Evolutionary conservation across 2,888 invertebrate species (phyloP).

Genomic region (Lypha dubia): DNA sequence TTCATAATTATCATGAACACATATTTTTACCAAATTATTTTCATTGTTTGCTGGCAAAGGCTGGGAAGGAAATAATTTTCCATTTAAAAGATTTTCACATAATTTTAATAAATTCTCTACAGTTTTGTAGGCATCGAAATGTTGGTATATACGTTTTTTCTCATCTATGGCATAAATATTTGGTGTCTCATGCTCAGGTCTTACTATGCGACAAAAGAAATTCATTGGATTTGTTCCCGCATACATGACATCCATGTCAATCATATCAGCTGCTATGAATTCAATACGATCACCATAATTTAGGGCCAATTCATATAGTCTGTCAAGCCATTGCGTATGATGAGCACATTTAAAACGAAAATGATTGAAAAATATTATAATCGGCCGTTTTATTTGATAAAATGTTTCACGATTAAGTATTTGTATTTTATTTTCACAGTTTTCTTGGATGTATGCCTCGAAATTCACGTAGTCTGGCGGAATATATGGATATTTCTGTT

Average conservation of each 20-base stretch:
- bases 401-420: constrained; percentile 46
- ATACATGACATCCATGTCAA: constrained; percentile 55
- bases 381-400: constrained; percentile 12
- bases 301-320: constrained; percentile 24
- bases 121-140: constrained; percentile 23
- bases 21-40: constrained; percentile 52
- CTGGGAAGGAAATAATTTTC: constrained; percentile 54
- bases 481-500: constrained; percentile 2
- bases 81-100: constrained; percentile 65
- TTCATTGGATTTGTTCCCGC: constrained; percentile 37
- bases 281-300: constrained; percentile 47
- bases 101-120: constrained; percentile 58
- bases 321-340: constrained; percentile 50
- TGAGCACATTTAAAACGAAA: constrained; percentile 54
- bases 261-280: constrained; percentile 58
- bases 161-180: constrained; percentile 38
- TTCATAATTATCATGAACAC: constrained; percentile 66
- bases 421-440: constrained; percentile 24
- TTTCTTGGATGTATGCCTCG: constrained; percentile 32
- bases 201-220: constrained; percentile 41
- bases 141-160: constrained; percentile 31
- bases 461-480: constrained; percentile 17
- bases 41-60: constrained; percentile 14
- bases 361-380: constrained; percentile 52
- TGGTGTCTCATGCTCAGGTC: constrained; percentile 24